phyloP scores from a whole-genome alignment of 2,888 invertebrate genomes.

The Lydus trimaculatus region DNA sequence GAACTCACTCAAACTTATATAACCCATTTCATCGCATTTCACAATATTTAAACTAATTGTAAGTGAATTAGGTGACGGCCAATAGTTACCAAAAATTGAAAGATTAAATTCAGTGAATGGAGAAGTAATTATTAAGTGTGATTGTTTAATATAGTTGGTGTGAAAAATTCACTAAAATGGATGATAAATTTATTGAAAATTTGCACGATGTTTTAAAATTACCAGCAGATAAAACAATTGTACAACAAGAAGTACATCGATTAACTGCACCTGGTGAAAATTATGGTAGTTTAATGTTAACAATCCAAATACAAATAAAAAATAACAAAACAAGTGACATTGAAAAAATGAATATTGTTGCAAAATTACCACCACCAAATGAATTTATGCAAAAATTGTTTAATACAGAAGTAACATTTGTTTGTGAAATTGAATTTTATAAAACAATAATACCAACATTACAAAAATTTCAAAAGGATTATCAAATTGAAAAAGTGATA shows the following conservation, averaged over 20 bases:
- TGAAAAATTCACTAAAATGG: neutral
- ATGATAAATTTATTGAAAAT: neutral
- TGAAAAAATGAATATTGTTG: constrained; percentile 24
- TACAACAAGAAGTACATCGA: constrained; percentile 50
- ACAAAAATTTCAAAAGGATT: constrained; percentile 21
- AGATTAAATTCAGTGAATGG: too few relatives aligned
- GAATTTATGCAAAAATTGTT: constrained; percentile 24
- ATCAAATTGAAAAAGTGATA: constrained; percentile 17
- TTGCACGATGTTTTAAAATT: constrained; percentile 5
- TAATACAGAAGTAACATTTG: constrained; percentile 27
- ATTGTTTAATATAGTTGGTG: neutral
- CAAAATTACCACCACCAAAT: constrained; percentile 29
- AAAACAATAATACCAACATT: constrained; percentile 25
- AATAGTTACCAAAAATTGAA: too few relatives aligned
- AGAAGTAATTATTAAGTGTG: too few relatives aligned
- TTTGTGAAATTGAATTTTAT: constrained; percentile 29
- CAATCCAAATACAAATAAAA: constrained; percentile 46
- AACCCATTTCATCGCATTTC: too few relatives aligned
- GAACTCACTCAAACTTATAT: too few relatives aligned
- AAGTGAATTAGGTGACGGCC: too few relatives aligned
- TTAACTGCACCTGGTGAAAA: constrained; percentile 66
- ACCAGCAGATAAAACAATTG: constrained; percentile 18
- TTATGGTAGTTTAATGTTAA: constrained; percentile 65
- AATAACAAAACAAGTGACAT: constrained; percentile 27
- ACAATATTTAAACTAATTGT: too few relatives aligned